Evolutionary conservation across 2,797 vertebrate species (phyloP), one percentile per base, ranked within the genome.

Genomic region (Pangasius macronema): DNA sequence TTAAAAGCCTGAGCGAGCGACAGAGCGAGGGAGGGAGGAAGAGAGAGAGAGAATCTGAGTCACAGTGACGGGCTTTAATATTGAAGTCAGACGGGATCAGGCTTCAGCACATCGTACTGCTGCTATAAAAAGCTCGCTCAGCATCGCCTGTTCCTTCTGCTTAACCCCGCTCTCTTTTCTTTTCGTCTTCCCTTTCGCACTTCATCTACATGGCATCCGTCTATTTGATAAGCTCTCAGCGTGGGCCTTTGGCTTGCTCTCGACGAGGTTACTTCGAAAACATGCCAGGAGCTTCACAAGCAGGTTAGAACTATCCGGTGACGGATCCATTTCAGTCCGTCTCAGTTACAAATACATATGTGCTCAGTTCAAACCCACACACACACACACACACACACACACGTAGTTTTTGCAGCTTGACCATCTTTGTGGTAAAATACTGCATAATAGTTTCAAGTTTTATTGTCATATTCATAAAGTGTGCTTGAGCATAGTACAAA

Each of bases 71-170:
- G 55, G 72, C 53, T 77, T 93, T 90, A 86, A 92, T 89, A 82
- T 72, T 89, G 90, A 92, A 89, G 90, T 92, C 92, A 87, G 90
- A 86, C 39, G 53, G 88, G 90, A 90, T 93, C 90, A 59, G 89
- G 89, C 87, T 91, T 89, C 84, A 49, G 86, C 39, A 87, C 75
- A 33, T 79, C 68, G 81, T n/a, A n/a, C 85, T 27, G 42, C 72
- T 55, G 59, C 91, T 88, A 85, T 83, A 88, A 87, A 91, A 88
- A 85, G 68, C 88, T 88, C 83, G 70, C 67, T 87, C 84, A 42
- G 75, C 81, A 67, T 79, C 33, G 81, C 75, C 85, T 81, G 70
- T 46, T 88, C 70, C 51, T 57, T 87, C 30, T 18, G 42, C 55
- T 51, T 63, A 82, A 82, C 59, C 80, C 63, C 24, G 22, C 22